phyloP scores from a whole-genome alignment of 2,888 invertebrate species.

The Cerastis leucographa region DNA sequence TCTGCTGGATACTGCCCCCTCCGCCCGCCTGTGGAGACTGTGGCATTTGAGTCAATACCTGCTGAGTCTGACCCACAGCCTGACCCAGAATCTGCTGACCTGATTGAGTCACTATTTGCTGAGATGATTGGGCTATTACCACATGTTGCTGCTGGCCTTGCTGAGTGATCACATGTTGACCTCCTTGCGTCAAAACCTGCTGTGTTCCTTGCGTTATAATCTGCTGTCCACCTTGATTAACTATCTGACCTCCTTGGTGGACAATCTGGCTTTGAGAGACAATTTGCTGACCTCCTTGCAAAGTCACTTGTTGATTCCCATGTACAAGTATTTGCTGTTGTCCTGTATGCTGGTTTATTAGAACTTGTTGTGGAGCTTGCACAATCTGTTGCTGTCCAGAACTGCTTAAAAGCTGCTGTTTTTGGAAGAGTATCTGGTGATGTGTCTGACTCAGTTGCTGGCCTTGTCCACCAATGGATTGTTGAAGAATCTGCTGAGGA shows the following conservation, averaged over 20 bases:
- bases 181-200: constrained; percentile 87
- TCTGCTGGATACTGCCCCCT: constrained; percentile 88
- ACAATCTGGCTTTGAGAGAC: constrained; percentile 88
- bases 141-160: constrained; percentile 89
- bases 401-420: constrained; percentile 91
- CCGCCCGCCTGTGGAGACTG: constrained; percentile 84
- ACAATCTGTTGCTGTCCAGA: constrained; percentile 89
- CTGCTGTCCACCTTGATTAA: constrained; percentile 87
- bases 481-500: constrained; percentile 91
- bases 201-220: constrained; percentile 85
- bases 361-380: constrained; percentile 89
- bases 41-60: constrained; percentile 85
- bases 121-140: constrained; percentile 87
- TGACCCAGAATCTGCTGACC: constrained; percentile 88
- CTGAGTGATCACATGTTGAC: constrained; percentile 88
- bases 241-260: constrained; percentile 87
- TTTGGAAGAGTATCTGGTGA: constrained; percentile 88
- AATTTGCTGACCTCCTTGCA: constrained; percentile 87
- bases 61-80: constrained; percentile 83
- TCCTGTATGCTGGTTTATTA: constrained; percentile 87
- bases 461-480: constrained; percentile 89
- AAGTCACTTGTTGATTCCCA: constrained; percentile 88
- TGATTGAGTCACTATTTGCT: constrained; percentile 88
- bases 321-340: constrained; percentile 89
- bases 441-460: constrained; percentile 88